Percentiles rank a stretch among this genome's conserved stretches.
Evolutionary conservation across 1,140 invertebrate genomes (phyloP).

Genomic region (Drosophila aff.): DNA sequence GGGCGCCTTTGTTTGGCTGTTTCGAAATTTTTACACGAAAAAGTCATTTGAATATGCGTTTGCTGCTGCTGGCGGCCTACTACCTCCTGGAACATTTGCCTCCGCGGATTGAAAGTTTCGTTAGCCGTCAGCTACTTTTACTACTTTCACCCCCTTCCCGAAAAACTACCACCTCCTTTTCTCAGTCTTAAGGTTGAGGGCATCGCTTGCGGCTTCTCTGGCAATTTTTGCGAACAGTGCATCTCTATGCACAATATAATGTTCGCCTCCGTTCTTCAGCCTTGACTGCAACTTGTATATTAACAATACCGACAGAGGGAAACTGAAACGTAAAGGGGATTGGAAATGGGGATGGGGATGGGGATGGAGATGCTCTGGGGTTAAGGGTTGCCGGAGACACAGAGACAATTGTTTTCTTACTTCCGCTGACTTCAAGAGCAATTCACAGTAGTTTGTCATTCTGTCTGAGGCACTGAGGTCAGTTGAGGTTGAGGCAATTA

Average conservation of each 20-base stretch:
- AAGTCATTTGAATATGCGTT: slow-evolving; percentile 82
- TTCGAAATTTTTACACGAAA: slow-evolving; percentile 78
- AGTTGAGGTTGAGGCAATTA: slow-evolving; percentile 46
- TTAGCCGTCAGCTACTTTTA: slow-evolving; percentile 76
- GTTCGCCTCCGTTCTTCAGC: slow-evolving; percentile 52
- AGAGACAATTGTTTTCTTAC: slow-evolving; percentile 54
- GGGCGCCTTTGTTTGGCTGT: slow-evolving; percentile 74
- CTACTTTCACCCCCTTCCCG: background rate
- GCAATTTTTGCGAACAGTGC: slow-evolving; percentile 28
- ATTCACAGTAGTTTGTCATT: slow-evolving; percentile 58
- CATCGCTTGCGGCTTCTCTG: slow-evolving; percentile 70
- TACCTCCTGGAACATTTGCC: slow-evolving; percentile 13
- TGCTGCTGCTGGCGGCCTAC: slow-evolving; percentile 24
- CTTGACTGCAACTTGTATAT: slow-evolving; percentile 63
- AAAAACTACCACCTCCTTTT: background rate
- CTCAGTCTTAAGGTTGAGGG: slow-evolving; percentile 62
- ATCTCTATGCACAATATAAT: slow-evolving; percentile 54
- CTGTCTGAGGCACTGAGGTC: slow-evolving; percentile 47
- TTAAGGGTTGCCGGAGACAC: slow-evolving; percentile 32
- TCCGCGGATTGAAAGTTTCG: slow-evolving; percentile 74
- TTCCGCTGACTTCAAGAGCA: slow-evolving; percentile 53
- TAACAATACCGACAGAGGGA: slow-evolving; percentile 23
- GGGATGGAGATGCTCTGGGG: background rate
- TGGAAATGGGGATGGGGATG: too few relatives aligned
- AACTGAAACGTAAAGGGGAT: background rate